Evolutionary conservation across 2,888 invertebrate species (phyloP).

Genomic region (Cancer borealis): DNA sequence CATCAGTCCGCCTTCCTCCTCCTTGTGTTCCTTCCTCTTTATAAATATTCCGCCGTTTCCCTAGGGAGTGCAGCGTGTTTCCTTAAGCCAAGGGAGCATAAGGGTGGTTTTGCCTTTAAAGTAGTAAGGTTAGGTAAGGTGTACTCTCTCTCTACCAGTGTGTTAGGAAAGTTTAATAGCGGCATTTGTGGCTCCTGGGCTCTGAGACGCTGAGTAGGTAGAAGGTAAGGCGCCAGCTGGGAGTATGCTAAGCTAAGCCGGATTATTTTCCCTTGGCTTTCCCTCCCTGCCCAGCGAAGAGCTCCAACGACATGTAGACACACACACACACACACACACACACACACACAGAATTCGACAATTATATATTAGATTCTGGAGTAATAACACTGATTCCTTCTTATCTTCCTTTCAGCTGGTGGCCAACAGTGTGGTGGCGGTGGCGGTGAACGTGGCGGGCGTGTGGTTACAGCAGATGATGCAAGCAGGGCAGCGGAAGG

Average conservation of each 20-base stretch:
- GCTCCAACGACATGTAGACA: not conserved
- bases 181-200: not conserved
- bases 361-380: too few relatives aligned
- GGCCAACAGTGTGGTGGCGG: conserved; percentile 90
- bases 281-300: conserved; percentile 15
- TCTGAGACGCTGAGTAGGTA: not conserved
- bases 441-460: conserved; percentile 91
- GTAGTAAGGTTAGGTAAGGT: not conserved
- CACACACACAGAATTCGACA: too few relatives aligned
- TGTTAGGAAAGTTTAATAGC: not conserved
- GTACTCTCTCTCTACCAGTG: not conserved
- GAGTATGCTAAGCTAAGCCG: not conserved
- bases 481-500: conserved; percentile 92
- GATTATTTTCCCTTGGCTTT: not conserved
- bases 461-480: conserved; percentile 92
- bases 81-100: not conserved
- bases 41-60: not conserved
- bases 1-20: not conserved
- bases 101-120: not conserved
- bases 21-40: conserved; percentile 24
- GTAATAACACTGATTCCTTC: not conserved
- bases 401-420: conserved; percentile 83
- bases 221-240: not conserved
- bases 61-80: not conserved
- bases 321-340: too few relatives aligned